Base-by-base conservation (phyloP, 2,888 invertebrate species). In the Acronicta leporina region DNA sequence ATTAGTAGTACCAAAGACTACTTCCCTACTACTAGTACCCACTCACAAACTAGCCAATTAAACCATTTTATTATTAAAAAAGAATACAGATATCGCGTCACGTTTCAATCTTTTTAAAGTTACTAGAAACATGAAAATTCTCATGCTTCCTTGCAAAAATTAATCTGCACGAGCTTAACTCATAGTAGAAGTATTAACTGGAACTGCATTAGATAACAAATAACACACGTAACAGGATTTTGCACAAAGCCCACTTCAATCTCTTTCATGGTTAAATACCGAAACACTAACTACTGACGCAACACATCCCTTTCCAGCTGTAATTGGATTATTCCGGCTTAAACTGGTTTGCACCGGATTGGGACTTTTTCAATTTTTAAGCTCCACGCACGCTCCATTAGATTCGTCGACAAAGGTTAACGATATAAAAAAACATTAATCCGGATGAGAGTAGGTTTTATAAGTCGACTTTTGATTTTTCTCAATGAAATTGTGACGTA, bases 291-390 rank as follows among this genome's bases (percentile, higher is more conserved):
- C 65, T 57, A 50, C 48, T 33, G 54, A 62, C 65, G 70, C 50
- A 74, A 72, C 65, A 44, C 9, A 14, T 2, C 47, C 49, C 27
- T 59, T 50, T 50, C 46, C 25, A 41, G 54, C 56, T 44, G 41
- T 70, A 77, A 75, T 77, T 73, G 80, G 79, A 75, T 77, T 77
- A 79, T 41, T 56, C 63, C 41, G 59, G 75, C 56, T 71, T 65
- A 61, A 68, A 57, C 60, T 27, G 44, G 63, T 56, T 66, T 48
- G 15, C 42, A 43, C 38, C 16, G 53, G 60, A 53, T 63, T 45
- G 35, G 42, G 52, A 53, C 7, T 45, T 58, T 71, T 65, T 41
- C 8, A 40, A 45, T 54, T 61, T 68, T 56, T 47, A 0, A 44
- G 20, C 15, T 6, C 38, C 42, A 14, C 20, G 16, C 42, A 14